Base-by-base conservation (phyloP, 2,797 vertebrate species). In the Tenualosa thibaudeaui region DNA sequence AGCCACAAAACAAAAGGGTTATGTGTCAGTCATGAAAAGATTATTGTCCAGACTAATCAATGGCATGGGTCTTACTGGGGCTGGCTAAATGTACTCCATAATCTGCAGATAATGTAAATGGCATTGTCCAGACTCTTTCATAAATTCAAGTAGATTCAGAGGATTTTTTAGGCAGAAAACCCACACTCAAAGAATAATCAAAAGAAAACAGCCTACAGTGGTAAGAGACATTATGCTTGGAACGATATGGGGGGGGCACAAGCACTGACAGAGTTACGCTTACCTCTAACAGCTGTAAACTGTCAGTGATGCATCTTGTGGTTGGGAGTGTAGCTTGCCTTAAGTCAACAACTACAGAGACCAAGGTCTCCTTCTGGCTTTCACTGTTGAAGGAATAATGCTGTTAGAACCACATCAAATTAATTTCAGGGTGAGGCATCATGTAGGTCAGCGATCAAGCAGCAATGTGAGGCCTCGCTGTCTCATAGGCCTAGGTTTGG, bases 321-420 rank as follows among this genome's bases (percentile, higher is more conserved):
- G 91, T 88, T 0, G 83, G 17, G 1, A 88, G 84, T 0, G 89
- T 89, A 0, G 94, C 91, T 0, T 89, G 83, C 43, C 94, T 91
- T 81, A 96, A 81, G 89, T 96, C 94, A 68, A 92, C 93, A 43
- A 95, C 94, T 3, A 94, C 93, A 0, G 95, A 95, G 81, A 94
- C 89, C 87, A 94, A 68, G 56, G 88, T 81, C 5, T 87, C 86
- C 81, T 92, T 93, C 85, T 91, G 92, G 83, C 88, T 90, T 84
- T 91, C 92, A 82, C 95, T 96, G 91, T 60, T 0, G 56, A 37
- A 54, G 86, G 0, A 81, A 9, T 9, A 50, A 78, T 81, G n/a
- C 71, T 6, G 40, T 78, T 78, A 46, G 40, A 78, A 40, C 71
- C 5, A 24, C 71, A 22, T 78, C 40, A 78, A 43, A 46, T 78